phyloP scores from a whole-genome alignment of 1,140 invertebrate species.

The Pseudobourletiella spinata region DNA sequence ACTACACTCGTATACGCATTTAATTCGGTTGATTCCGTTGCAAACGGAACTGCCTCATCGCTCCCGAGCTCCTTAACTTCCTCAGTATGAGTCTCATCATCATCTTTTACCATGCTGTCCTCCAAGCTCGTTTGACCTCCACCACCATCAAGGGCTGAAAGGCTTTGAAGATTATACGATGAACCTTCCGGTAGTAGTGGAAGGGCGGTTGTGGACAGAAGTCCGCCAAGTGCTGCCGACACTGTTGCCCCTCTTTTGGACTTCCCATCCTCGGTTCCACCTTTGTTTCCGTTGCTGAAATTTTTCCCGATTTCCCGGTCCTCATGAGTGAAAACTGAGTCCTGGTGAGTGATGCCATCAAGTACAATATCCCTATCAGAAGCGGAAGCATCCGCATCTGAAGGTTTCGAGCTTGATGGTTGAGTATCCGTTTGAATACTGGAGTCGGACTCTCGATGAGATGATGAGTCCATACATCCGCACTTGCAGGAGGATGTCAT shows the following conservation, averaged over 20 bases:
- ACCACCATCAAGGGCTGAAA: neutral
- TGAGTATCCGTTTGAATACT: too few relatives aligned
- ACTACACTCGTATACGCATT: neutral
- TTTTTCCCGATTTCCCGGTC: neutral
- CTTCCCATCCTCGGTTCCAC: neutral
- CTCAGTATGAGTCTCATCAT: neutral
- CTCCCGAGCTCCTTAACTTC: neutral
- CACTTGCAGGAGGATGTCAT: neutral
- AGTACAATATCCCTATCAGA: too few relatives aligned
- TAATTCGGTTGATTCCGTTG: neutral
- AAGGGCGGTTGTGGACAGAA: conserved; percentile 36
- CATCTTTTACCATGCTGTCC: neutral
- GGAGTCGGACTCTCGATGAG: neutral
- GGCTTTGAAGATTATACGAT: neutral
- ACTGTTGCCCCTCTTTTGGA: conserved; percentile 6
- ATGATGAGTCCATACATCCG: neutral
- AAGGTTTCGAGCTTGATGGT: neutral
- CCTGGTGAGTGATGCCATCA: too few relatives aligned
- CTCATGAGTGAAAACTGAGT: neutral
- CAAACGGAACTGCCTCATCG: too few relatives aligned
- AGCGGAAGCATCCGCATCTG: neutral
- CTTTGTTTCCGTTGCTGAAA: neutral
- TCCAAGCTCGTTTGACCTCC: too few relatives aligned
- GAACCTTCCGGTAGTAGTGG: conserved; percentile 36
- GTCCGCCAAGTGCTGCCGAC: conserved; percentile 29